Conservation (phyloP, 2,113 vertebrate species). For the Podarcis muralis region DNA sequence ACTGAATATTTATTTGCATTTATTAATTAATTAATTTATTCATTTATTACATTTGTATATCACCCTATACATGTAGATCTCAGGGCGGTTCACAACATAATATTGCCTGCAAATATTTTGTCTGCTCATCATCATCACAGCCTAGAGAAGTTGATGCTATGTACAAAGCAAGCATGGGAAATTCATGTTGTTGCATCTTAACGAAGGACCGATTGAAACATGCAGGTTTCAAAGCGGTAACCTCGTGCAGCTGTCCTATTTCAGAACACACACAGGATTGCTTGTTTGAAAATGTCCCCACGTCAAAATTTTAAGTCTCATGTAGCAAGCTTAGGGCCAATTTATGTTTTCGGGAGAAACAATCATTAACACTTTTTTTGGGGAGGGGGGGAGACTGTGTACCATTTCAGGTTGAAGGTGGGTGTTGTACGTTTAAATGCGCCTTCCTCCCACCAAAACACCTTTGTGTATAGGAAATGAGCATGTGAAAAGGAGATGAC, state of each 20-base stretch:
- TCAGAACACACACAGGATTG: neutral
- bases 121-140: conserved; percentile 14
- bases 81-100: too few relatives aligned
- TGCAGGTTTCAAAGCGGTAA: neutral
- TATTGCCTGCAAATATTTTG: neutral
- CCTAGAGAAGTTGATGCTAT: conserved; percentile 30
- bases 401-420: neutral
- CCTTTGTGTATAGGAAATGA: neutral
- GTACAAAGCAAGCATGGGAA: neutral
- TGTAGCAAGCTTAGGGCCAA: neutral
- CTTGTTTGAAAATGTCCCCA: neutral
- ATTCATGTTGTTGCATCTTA: conserved; percentile 13
- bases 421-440: neutral
- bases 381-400: neutral
- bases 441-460: neutral
- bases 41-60: too few relatives aligned
- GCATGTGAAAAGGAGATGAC: neutral
- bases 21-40: too few relatives aligned
- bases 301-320: neutral
- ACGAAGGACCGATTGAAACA: neutral
- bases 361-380: neutral
- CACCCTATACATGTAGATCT: too few relatives aligned
- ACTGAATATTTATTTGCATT: neutral
- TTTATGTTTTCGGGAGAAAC: neutral
- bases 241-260: neutral